phyloP scores from a whole-genome alignment of 2,797 vertebrate species.

The Pterois miles region DNA sequence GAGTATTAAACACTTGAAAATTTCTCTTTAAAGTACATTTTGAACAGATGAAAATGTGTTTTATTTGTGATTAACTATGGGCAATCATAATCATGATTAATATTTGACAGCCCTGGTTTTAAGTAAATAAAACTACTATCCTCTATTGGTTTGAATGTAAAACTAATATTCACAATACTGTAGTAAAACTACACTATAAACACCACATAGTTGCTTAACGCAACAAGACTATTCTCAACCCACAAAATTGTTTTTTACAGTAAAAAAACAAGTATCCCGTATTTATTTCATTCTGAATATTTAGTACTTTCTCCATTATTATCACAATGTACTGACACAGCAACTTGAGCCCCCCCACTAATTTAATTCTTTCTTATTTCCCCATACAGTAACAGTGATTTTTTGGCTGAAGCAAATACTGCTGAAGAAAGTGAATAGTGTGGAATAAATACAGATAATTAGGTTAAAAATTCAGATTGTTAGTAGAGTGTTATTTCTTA shows the following conservation, averaged over 20 bases:
- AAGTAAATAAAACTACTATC: background rate
- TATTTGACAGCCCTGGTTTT: background rate
- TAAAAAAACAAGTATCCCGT: background rate
- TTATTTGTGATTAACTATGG: too few relatives aligned
- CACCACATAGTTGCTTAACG: too few relatives aligned
- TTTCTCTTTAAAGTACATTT: too few relatives aligned
- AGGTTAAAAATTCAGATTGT: background rate
- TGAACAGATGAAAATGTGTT: too few relatives aligned
- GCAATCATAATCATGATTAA: too few relatives aligned
- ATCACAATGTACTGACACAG: background rate
- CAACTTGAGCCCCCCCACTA: background rate
- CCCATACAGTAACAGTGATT: background rate
- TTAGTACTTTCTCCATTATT: background rate
- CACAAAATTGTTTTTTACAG: background rate
- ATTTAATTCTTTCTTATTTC: background rate
- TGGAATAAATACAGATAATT: background rate
- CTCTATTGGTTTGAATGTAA: background rate
- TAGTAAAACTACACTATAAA: background rate
- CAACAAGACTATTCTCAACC: background rate
- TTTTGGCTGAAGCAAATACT: background rate
- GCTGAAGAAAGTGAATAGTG: background rate
- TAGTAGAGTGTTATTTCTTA: conserved; percentile 75
- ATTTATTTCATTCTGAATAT: background rate
- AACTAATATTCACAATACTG: background rate
- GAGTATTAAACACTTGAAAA: too few relatives aligned